Conservation (phyloP, 2,888 invertebrate genomes). For the Noctua comes region DNA sequence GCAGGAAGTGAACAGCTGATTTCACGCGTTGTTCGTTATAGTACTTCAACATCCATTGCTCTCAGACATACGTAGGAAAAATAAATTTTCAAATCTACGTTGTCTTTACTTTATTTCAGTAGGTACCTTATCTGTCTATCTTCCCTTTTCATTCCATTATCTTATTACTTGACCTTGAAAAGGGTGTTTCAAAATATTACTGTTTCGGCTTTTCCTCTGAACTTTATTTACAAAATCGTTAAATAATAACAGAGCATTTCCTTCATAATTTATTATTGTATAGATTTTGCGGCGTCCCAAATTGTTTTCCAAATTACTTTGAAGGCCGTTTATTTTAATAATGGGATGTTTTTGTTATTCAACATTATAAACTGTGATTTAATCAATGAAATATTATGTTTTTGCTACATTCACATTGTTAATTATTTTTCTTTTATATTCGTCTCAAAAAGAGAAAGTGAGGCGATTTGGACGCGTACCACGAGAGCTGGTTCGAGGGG, state of each 20-base stretch:
- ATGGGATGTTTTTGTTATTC: conserved; percentile 14
- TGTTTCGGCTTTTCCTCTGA: not conserved
- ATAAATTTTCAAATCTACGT: too few relatives aligned
- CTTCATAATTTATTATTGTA: conserved; percentile 22
- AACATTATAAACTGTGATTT: not conserved
- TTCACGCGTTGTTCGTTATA: too few relatives aligned
- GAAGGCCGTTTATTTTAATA: conserved; percentile 6
- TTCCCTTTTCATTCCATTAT: too few relatives aligned
- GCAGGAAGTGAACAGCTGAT: too few relatives aligned
- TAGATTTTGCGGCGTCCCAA: conserved; percentile 21
- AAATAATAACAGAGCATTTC: conserved; percentile 24
- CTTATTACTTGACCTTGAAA: not conserved
- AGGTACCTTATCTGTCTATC: not conserved
- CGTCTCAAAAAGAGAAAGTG: too few relatives aligned
- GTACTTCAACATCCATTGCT: too few relatives aligned
- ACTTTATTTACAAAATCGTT: conserved; percentile 12
- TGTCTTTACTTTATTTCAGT: not conserved
- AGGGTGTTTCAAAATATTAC: not conserved
- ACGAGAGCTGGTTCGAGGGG: too few relatives aligned
- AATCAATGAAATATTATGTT: not conserved
- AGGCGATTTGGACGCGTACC: too few relatives aligned
- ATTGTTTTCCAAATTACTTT: conserved; percentile 41
- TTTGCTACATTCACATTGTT: not conserved
- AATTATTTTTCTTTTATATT: not conserved
- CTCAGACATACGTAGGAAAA: too few relatives aligned